Evolutionary conservation across 2,888 invertebrate species (phyloP).

Genomic region (Empis stercorea): DNA sequence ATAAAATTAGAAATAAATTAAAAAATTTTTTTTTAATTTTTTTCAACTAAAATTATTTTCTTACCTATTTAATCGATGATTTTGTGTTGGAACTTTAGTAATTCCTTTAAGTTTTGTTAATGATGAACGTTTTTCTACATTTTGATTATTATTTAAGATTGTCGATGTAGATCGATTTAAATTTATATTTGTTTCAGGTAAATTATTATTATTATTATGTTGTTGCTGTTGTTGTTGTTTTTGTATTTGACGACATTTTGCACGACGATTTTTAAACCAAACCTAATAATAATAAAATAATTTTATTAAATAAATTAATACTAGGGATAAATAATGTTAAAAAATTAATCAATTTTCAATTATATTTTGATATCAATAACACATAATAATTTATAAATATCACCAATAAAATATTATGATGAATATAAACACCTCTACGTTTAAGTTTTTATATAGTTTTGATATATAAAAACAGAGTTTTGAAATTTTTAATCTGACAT

Average conservation of each 20-base stretch:
- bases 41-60: constrained; percentile 2
- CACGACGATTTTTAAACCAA: constrained; percentile 93
- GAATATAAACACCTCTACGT: neutral
- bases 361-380: too few relatives aligned
- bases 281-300: constrained; percentile 47
- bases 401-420: neutral
- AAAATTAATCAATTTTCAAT: too few relatives aligned
- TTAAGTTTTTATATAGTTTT: too few relatives aligned
- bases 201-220: constrained; percentile 4
- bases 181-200: constrained; percentile 9
- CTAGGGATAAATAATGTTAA: too few relatives aligned
- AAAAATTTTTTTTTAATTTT: neutral
- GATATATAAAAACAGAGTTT: too few relatives aligned
- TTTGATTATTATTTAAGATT: constrained; percentile 1
- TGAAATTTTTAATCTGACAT: too few relatives aligned
- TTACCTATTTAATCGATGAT: constrained; percentile 8
- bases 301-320: too few relatives aligned
- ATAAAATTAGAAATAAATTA: neutral
- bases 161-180: constrained; percentile 11
- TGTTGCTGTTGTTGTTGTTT: constrained; percentile 38
- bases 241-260: constrained; percentile 76
- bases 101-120: constrained; percentile 10
- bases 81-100: constrained; percentile 10
- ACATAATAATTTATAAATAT: neutral
- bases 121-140: constrained; percentile 4